Evolutionary conservation across 2,797 vertebrate species (phyloP).

Genomic region (Spinibarbus caldwelli): DNA sequence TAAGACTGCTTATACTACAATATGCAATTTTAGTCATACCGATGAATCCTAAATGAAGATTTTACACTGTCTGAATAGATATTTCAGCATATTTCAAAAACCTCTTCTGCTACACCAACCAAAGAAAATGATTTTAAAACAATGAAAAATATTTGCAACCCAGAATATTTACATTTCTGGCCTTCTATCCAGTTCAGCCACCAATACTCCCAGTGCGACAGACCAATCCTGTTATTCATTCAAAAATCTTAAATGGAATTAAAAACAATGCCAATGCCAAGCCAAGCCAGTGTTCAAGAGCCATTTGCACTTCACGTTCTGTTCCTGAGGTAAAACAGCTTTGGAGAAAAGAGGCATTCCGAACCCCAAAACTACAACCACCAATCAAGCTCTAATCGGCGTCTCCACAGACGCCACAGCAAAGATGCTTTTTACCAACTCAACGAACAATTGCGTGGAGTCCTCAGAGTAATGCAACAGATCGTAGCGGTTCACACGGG

Average conservation of each 20-base stretch:
- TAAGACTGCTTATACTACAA: not conserved
- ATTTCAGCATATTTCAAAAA: not conserved
- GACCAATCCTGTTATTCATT: constrained; percentile 11
- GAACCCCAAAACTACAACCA: constrained; percentile 53
- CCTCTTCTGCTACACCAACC: not conserved
- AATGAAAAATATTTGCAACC: not conserved
- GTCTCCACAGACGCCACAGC: constrained; percentile 21
- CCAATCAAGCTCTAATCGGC: constrained; percentile 48
- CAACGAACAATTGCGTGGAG: not conserved
- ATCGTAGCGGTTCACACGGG: constrained; percentile 7
- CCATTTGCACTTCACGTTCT: not conserved
- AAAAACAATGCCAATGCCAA: constrained; percentile 24
- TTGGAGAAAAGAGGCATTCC: constrained; percentile 40
- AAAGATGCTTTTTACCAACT: constrained; percentile 32
- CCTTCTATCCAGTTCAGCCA: not conserved
- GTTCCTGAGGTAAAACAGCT: constrained; percentile 24
- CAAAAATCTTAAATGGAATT: constrained; percentile 1
- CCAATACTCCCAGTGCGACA: not conserved
- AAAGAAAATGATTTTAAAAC: not conserved
- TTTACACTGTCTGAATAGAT: not conserved
- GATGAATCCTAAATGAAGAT: not conserved
- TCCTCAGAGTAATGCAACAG: constrained; percentile 18
- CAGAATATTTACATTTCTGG: constrained; percentile 33
- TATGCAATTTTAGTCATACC: not conserved
- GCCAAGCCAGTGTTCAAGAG: not conserved